Evolutionary conservation across 2,797 vertebrate species (phyloP), one percentile per base, ranked within the genome.

Genomic region (Rhinella marina): DNA sequence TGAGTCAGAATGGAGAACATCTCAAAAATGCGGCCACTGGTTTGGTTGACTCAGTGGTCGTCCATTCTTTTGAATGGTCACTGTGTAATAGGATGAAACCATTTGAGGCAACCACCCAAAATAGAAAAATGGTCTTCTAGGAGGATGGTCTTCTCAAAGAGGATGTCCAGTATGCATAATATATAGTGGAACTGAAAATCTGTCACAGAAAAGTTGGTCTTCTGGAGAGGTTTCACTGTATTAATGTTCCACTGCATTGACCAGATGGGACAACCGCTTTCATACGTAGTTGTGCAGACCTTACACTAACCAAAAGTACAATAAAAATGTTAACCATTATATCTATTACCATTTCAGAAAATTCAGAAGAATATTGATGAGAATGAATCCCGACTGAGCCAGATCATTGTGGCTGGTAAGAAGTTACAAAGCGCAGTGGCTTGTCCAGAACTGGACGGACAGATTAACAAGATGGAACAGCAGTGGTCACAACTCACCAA

Each of bases 401-500:
- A 94, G 90, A 92, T 93, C 83, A 91, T 97, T 91, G 95, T 95
- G 90, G 93, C 93, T 68, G 96, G 96, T 32, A 94, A 91, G 59
- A 91, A 92, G 85, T 91, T 98, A 91, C 79, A 61, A 64, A 90
- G 56, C 2, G 92, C 93, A 5, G 91, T 95, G 90, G 92, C 66
- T 90, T 95, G 94, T 84, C 88, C 88, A 5, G 95, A 93, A 88
- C 93, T 97, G 73, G 93, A 92, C 8, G 90, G 64, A 81, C 92
- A 96, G 89, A 91, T 92, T 75, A 48, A 72, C 0, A 92, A 91
- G 70, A 90, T 97, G 64, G 95, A 97, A 90, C 92, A 94, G 0
- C 93, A 93, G 54, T 97, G 97, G 96, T 90, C 91, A 54, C 90
- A 90, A 25, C 89, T 97, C 86, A 93, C 91, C 85, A 93, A 90